Conservation (phyloP, 2,113 vertebrate genomes). For the Calyptomena viridis region DNA sequence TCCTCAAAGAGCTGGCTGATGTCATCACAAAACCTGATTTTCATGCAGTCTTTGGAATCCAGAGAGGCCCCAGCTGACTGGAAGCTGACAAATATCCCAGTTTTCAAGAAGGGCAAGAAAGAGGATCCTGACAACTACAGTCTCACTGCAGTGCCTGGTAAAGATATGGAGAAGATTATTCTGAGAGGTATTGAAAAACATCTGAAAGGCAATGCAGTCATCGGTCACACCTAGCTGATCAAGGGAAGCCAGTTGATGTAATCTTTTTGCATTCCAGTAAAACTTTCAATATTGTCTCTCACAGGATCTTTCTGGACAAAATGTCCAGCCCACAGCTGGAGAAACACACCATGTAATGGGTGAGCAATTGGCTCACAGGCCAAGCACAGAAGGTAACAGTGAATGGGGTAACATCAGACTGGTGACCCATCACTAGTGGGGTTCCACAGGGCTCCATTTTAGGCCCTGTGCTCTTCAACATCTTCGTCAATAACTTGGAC, state of each 20-base stretch:
- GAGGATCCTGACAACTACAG: too few relatives aligned
- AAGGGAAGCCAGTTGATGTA: background rate
- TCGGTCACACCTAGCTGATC: background rate
- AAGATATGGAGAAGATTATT: too few relatives aligned
- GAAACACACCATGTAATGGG: background rate
- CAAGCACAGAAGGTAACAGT: background rate
- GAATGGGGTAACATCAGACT: background rate
- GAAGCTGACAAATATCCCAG: too few relatives aligned
- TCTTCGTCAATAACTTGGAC: background rate
- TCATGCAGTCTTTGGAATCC: too few relatives aligned
- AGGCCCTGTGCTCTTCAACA: background rate
- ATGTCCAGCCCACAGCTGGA: background rate
- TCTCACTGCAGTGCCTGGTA: too few relatives aligned
- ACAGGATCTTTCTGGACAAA: background rate
- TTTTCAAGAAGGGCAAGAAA: too few relatives aligned
- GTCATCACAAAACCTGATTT: too few relatives aligned
- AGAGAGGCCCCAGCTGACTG: too few relatives aligned
- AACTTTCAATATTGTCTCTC: background rate
- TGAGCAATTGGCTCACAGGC: background rate
- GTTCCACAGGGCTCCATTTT: background rate
- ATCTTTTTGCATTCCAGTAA: background rate
- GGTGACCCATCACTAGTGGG: background rate
- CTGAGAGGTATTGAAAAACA: too few relatives aligned
- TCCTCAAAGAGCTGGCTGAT: background rate
- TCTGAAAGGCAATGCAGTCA: background rate